Percentiles rank a stretch among this genome's conserved stretches.
Evolutionary conservation across 2,888 invertebrate species (phyloP).

Genomic region (Seira ritae): DNA sequence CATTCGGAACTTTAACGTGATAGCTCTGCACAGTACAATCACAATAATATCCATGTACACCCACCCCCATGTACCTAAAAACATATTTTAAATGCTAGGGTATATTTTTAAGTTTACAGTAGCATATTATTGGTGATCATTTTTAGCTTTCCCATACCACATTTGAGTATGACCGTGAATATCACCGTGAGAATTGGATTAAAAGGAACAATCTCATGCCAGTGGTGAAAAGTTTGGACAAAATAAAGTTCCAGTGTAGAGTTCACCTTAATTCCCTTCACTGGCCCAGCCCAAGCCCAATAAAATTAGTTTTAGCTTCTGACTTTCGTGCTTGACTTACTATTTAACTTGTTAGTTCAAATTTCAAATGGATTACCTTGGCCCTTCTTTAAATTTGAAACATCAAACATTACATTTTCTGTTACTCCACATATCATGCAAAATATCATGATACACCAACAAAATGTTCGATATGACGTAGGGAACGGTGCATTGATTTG

Average conservation of each 20-base stretch:
- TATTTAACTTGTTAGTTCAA: no score
- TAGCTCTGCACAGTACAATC: conserved; percentile 23
- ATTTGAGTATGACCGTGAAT: conserved; percentile 25
- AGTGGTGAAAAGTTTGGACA: conserved; percentile 28
- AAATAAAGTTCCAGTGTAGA: conserved; percentile 35
- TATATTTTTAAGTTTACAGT: no score
- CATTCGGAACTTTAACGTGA: conserved; percentile 22
- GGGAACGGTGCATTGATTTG: conserved; percentile 33
- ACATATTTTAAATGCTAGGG: no score
- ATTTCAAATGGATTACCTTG: no score
- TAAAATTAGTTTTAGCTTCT: no score
- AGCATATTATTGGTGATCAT: no score
- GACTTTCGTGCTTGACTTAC: no score
- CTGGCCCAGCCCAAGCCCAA: no score
- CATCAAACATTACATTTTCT: background rate
- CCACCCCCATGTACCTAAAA: conserved; percentile 37
- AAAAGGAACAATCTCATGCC: conserved; percentile 23
- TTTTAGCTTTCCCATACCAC: background rate
- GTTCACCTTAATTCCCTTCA: conserved; percentile 10
- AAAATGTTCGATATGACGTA: conserved; percentile 29
- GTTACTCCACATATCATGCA: background rate
- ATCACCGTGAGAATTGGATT: conserved; percentile 16
- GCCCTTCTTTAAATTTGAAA: no score
- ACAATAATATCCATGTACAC: conserved; percentile 35
- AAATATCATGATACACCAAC: conserved; percentile 15